Evolutionary conservation across 2,797 vertebrate species (phyloP), one percentile per base, ranked within the genome.

Genomic region (Molossus molossus): DNA sequence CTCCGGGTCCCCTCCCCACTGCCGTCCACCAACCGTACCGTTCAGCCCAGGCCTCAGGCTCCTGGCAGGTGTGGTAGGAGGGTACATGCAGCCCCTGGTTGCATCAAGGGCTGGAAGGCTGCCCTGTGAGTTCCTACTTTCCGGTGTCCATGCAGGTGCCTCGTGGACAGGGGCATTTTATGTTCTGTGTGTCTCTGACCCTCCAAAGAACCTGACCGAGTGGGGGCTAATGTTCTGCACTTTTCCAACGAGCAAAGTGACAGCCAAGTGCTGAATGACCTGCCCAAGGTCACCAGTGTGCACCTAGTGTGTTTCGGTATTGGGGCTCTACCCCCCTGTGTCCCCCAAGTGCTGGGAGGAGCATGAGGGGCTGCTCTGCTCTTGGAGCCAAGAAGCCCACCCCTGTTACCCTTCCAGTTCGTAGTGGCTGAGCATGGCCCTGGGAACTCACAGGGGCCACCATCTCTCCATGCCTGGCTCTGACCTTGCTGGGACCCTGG

Each of bases 301-400:
- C 1, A 10, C 23, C 69, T 12, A 12, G 25, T 0, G 0, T 21
- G 18, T 27, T 45, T 37, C 55, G 85, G 29, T 29, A 4, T 12
- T 0, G 0, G 27, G 14, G 3, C 55, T 13, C 27, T 11, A 11
- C 9, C 13, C 55, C 11, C 0, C 29, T 0, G 11, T 14, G 23
- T 17, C 37, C 40, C 0, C 33, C 5, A 0, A 0, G n/a, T 3
- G 5, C 45, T 4, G 1, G 1, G 23, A 18, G 23, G 48, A 12
- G 2, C 3, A 2, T 1, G 3, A 0, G 5, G 0, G 5, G n/a
- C 23, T 3, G 2, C 29, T 53, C 21, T 2, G 4, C 4, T 29
- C 37, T n/a, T 80, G 5, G 1, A 23, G 20, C 80, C 8, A 4
- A 48, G 72, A 77, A 73, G 45, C 33, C 27, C 10, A 0, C 3